Base-by-base conservation (phyloP, 1,140 invertebrate genomes). In the Papilio polytes region DNA sequence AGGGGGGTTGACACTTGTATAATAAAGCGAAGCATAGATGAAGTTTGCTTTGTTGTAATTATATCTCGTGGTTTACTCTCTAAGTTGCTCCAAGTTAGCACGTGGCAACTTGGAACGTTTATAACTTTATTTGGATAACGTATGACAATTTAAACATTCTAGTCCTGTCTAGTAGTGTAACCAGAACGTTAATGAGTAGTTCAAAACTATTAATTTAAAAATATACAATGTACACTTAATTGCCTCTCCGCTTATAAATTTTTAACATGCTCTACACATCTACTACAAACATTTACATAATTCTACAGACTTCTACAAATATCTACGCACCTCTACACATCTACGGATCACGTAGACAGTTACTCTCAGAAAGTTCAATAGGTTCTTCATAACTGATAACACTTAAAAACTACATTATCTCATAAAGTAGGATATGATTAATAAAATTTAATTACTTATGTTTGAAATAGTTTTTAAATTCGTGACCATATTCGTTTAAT, bases 11-110 rank as follows among this genome's bases (percentile, higher is more conserved):
- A 48, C 74, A 48, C 74, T 76, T 76, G 74, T 51, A 46, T 76
- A 76, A 76, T 74, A 74, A 76, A 76, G 74, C 46, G 74, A 51
- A 76, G 44, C 46, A 76, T 51, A 51, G 44, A 51, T 76, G 41
- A 76, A 76, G 74, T 76, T 76, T 76, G 74, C 74, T 76, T 76
- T 76, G 74, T 76, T 13, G 44, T 76, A 76, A 76, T 76, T 76
- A 76, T 51, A 76, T 76, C 74, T 76, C n/a, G 74, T n/a, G 74
- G 41, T 76, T 76, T 48, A 76, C 41, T 76, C 20, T 18, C 44
- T 4, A 76, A 76, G 44, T 74, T 74, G 41, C 20, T 74, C n/a
- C 41, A 26, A 74, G 44, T 51, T 74, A 74, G 44, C 41, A 80
- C n/a, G 56, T 31, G n/a, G 26, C 53, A 66, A 66, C 63, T 66